Evolutionary conservation across 2,888 invertebrate species (phyloP), one percentile per base, ranked within the genome.

Genomic region (Tiliacea citrago): DNA sequence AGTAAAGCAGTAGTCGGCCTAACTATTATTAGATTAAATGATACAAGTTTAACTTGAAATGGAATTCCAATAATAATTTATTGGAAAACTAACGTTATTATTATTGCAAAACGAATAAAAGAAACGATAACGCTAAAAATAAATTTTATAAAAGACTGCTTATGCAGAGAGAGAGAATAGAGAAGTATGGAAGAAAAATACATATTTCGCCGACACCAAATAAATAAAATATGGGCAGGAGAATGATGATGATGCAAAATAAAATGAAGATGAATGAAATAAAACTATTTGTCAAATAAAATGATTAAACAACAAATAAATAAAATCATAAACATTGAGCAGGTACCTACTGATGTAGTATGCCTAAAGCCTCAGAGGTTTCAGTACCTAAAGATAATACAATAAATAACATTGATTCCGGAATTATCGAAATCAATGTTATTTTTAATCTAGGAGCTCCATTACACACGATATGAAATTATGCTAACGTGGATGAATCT

Each of bases 301-400:
- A 53, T 58, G 3, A 42, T 21, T 45, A 35, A 53, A 60, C 16
- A 70, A 66, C 9, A 68, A 75, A 68, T 78, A 71, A 83, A 80
- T 78, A 75, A 61, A 81, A 77, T 77, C 12, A 74, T 71, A 71
- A 75, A 83, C 55, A 85, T 86, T 82, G 82, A 87, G 82, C 82
- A 86, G 84, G 83, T 87, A 86, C 84, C 84, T 79, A 86, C 88
- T 79, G 67, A 79, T 84, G 74, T 75, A 83, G 79, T 85, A 77
- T 81, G 84, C 77, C 69, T 86, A 77, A 83, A 87, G 87, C 87
- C 87, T 87, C 87, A 75, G 62, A 79, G 72, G 68, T 84, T 84
- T 83, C 72, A 82, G 73, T 82, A 79, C 79, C 82, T 83, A 70
- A 79, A 79, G 61, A 79, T 80, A 82, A 77, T 65, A 67, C 66